Conservation (phyloP, 2,888 invertebrate species). For the Monoplex corrugatus region DNA sequence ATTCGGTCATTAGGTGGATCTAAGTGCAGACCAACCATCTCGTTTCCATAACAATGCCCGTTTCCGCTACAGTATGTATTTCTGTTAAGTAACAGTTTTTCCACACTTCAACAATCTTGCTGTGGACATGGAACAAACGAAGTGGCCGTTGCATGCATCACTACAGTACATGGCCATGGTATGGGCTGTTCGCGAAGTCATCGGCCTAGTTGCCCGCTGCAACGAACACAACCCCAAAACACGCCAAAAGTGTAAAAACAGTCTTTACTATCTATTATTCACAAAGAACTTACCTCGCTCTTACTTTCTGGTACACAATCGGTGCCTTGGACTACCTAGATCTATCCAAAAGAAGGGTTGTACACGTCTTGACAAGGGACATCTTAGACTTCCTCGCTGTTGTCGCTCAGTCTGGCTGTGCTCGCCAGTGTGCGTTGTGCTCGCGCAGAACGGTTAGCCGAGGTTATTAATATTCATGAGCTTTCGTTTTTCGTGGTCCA, state of each 20-base stretch:
- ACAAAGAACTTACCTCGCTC: background rate
- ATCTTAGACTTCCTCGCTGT: conserved; percentile 39
- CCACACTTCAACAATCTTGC: background rate
- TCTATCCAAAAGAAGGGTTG: background rate
- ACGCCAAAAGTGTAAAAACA: conserved; percentile 15
- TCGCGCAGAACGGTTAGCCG: conserved; percentile 42
- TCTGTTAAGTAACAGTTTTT: too few species aligned
- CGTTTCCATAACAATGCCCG: too few species aligned
- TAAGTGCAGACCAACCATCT: too few species aligned
- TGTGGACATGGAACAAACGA: conserved; percentile 36
- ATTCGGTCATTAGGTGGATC: too few species aligned
- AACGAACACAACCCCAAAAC: background rate
- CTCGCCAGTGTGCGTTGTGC: conserved; percentile 4
- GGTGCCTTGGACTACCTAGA: too few species aligned
- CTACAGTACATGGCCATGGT: too few species aligned
- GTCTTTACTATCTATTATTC: too few species aligned
- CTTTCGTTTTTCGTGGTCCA: background rate
- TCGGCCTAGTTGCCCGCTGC: conserved; percentile 37
- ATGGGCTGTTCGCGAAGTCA: conserved; percentile 52
- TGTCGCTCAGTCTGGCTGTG: background rate
- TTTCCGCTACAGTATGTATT: too few species aligned
- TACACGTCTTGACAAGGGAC: background rate
- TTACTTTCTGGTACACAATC: background rate
- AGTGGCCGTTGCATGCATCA: too few species aligned
- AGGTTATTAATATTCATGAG: conserved; percentile 49